These are phyloP conservation scores for Ophiodon elongatus DNA, from an alignment of 2,113 vertebrate genomes.

Conservation along the genomic window DNA sequence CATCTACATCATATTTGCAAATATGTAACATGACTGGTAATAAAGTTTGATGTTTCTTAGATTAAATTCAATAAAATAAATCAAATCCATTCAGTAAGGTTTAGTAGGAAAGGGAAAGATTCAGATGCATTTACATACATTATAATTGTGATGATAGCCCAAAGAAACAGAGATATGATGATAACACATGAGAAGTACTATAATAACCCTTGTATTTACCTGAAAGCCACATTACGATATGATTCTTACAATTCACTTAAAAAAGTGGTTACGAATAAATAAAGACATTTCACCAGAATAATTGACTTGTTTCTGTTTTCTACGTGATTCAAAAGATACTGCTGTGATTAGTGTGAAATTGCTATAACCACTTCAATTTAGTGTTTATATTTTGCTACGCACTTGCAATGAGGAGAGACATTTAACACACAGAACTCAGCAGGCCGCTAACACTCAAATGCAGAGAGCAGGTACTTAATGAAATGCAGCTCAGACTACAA, in stretches of 20 bases:
- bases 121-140: background rate
- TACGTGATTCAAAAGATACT: conserved; percentile 28
- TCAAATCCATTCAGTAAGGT: background rate
- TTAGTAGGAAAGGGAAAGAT: background rate
- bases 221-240: background rate
- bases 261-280: conserved; percentile 22
- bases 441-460: conserved; percentile 68
- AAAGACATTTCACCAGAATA: conserved; percentile 25
- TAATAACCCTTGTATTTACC: conserved; percentile 30
- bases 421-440: conserved; percentile 64
- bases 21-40: background rate
- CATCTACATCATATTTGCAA: background rate
- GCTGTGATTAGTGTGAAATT: conserved; percentile 58
- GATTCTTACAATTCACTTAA: conserved; percentile 17
- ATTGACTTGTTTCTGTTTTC: conserved; percentile 19
- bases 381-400: conserved; percentile 56
- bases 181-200: background rate
- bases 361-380: conserved; percentile 63
- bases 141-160: background rate
- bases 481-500: conserved; percentile 53
- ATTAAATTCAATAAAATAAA: background rate
- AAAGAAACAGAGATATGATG: background rate
- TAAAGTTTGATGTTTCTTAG: conserved; percentile 7
- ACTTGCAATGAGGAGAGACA: conserved; percentile 68
- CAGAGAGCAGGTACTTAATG: conserved; percentile 66